phyloP scores from a whole-genome alignment of 2,797 vertebrate species.

The Gila robusta region DNA sequence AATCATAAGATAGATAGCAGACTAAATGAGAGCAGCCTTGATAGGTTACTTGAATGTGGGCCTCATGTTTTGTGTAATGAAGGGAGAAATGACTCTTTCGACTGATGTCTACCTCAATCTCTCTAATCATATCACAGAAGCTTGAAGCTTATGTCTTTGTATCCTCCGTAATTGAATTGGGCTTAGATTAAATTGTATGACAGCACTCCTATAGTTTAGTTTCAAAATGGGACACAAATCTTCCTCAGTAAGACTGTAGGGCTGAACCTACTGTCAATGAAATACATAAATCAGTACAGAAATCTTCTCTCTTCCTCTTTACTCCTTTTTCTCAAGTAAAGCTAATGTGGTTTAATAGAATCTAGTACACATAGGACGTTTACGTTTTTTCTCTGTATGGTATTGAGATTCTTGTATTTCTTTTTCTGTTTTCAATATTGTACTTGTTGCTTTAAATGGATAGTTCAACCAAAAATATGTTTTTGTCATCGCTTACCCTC shows the following conservation, averaged over 20 bases:
- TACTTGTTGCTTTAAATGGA: too few relatives aligned
- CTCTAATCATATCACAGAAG: conserved; percentile 78
- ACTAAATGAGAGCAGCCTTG: not conserved
- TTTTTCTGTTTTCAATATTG: too few relatives aligned
- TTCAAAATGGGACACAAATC: conserved; percentile 40
- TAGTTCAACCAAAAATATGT: fast-evolving
- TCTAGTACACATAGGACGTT: not conserved
- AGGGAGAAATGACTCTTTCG: conserved; percentile 72
- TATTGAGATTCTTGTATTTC: too few relatives aligned
- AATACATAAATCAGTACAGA: conserved; percentile 41
- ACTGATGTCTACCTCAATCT: conserved; percentile 63
- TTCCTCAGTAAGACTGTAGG: not conserved
- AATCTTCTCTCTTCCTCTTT: conserved; percentile 19
- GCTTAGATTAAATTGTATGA: conserved; percentile 73
- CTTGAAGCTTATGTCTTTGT: conserved; percentile 74
- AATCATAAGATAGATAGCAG: not conserved
- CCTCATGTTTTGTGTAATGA: conserved; percentile 61
- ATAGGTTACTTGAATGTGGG: conserved; percentile 22
- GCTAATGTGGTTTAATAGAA: not conserved
- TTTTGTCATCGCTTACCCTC: too few relatives aligned
- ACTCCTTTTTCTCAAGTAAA: not conserved
- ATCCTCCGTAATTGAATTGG: conserved; percentile 80
- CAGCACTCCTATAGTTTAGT: conserved; percentile 65
- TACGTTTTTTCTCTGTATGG: not conserved
- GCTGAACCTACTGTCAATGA: not conserved